These are phyloP conservation scores for Orchestia grillus DNA, from an alignment of 1,140 invertebrate species.

Conservation along the genomic window DNA sequence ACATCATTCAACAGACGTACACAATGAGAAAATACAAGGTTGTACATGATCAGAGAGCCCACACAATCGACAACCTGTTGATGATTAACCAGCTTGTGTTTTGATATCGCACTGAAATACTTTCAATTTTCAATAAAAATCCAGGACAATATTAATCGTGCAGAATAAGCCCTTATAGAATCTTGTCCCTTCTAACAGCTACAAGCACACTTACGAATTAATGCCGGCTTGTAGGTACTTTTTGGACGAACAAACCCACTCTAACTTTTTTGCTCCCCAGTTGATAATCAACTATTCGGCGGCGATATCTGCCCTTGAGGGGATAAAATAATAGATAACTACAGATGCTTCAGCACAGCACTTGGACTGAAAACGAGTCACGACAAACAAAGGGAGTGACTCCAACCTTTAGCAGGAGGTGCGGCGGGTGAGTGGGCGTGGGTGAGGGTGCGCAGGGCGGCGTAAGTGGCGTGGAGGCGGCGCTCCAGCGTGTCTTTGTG, in stretches of 20 bases:
- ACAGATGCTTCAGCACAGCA: too few species aligned
- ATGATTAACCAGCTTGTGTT: background rate
- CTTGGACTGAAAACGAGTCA: too few species aligned
- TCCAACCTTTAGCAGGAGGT: background rate
- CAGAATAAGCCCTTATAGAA: background rate
- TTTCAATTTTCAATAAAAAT: background rate
- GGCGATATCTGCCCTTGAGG: too few species aligned
- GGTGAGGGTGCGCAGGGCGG: constrained; percentile 66
- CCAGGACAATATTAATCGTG: background rate
- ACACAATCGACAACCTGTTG: background rate
- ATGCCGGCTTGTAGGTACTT: too few species aligned
- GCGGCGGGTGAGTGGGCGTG: constrained; percentile 63
- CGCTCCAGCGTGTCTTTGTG: constrained; percentile 64
- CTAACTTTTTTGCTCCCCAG: too few species aligned
- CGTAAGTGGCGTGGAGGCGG: constrained; percentile 64
- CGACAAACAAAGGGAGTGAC: background rate
- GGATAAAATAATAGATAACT: too few species aligned
- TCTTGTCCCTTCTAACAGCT: background rate
- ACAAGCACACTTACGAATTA: background rate
- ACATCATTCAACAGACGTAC: background rate
- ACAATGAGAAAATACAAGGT: background rate
- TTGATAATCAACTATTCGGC: too few species aligned
- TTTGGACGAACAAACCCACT: too few species aligned
- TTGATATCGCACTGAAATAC: background rate
- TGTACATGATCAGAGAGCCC: background rate